These are phyloP conservation scores for Cheumatopsyche charites DNA, from an alignment of 1,140 invertebrate genomes.

Conservation along the genomic window DNA sequence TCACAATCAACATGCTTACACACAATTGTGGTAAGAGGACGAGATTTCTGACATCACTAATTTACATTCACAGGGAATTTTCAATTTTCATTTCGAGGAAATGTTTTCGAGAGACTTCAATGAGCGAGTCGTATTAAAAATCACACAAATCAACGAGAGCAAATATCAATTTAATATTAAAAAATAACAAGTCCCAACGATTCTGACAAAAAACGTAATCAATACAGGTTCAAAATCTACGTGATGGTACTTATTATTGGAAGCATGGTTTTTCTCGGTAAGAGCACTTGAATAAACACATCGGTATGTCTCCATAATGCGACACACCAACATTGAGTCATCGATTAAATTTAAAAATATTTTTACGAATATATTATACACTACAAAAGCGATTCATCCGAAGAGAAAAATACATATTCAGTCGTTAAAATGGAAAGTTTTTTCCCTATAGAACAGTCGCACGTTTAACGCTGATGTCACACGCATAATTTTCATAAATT, in stretches of 20 bases:
- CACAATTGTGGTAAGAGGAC: too few species aligned
- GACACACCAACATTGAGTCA: conserved; percentile 4
- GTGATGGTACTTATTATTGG: neutral
- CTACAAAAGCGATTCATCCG: neutral
- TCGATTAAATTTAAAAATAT: neutral
- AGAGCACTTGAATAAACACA: conserved; percentile 15
- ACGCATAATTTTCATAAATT: too few species aligned
- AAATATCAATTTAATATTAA: too few species aligned
- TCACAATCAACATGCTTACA: too few species aligned
- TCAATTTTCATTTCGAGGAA: too few species aligned
- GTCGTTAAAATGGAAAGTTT: neutral
- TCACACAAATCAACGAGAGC: too few species aligned
- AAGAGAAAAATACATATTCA: neutral
- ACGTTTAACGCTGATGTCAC: neutral
- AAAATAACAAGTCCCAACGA: too few species aligned
- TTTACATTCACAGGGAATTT: too few species aligned
- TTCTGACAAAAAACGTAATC: too few species aligned
- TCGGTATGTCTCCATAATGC: neutral
- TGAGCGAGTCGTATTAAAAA: too few species aligned
- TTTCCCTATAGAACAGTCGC: neutral
- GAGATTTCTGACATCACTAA: too few species aligned
- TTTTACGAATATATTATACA: neutral
- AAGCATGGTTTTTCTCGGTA: neutral
- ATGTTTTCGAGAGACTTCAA: too few species aligned
- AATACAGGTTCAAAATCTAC: neutral